phyloP scores from a whole-genome alignment of 1,140 invertebrate genomes.

The Leptopilina clavipes region DNA sequence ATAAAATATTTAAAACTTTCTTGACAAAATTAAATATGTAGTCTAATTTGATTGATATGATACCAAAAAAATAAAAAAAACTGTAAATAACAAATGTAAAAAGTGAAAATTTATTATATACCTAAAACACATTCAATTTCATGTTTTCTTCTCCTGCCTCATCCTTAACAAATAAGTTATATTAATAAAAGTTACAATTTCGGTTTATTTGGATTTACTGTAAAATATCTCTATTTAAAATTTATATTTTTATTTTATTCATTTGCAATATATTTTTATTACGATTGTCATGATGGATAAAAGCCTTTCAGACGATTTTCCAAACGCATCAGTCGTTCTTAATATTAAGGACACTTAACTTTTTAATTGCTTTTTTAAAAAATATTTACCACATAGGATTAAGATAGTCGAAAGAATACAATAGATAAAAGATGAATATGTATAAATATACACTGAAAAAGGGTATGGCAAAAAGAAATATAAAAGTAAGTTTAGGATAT shows the following conservation, averaged over 20 bases:
- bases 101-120: conserved; percentile 6
- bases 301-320: conserved; percentile 45
- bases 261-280: conserved; percentile 28
- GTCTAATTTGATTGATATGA: too few species aligned
- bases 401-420: not conserved
- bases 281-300: conserved; percentile 20
- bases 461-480: too few species aligned
- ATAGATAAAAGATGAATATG: not conserved
- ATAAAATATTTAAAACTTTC: too few species aligned
- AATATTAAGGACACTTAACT: conserved; percentile 72
- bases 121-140: not conserved
- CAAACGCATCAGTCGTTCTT: conserved; percentile 60
- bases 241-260: not conserved
- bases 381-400: conserved; percentile 51
- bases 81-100: too few species aligned
- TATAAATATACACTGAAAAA: too few species aligned
- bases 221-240: not conserved
- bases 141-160: too few species aligned
- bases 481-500: too few species aligned
- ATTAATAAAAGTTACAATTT: not conserved
- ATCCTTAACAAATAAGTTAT: not conserved
- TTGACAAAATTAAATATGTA: conserved; percentile 39
- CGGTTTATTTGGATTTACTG: not conserved
- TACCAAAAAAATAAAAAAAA: too few species aligned
- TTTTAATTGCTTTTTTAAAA: conserved; percentile 61